Base-by-base conservation (phyloP, 1,140 invertebrate species). In the Drosophila malerkotliana region DNA sequence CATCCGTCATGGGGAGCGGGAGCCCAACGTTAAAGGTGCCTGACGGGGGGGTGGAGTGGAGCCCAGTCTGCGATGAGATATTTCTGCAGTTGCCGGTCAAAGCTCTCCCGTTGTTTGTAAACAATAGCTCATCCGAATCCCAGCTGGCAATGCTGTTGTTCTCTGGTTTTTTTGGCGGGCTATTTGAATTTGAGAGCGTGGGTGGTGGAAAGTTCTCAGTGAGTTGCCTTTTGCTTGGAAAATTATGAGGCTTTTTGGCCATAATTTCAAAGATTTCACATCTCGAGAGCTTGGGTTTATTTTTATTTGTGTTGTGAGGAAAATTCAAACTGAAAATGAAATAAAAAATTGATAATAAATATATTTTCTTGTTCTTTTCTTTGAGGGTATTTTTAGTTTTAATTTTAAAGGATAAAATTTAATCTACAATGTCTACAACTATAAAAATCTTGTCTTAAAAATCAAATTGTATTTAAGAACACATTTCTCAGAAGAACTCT, bases 21-120 rank as follows among this genome's bases (percentile, higher is more conserved):
- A 34, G 32, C 8, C 32, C 7, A 10, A 34, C 21, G 53, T 41
- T 26, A 55, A 26, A 12, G 2, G 8, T 12, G 32, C 37, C 24
- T 14, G 47, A 28, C 2, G 21, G 7, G 14, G 18, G 18, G 18
- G 18, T 18, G 18, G 18, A 18, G 18, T 18, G 18, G 14, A 21
- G 21, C 21, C 4, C 26, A 57, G 28, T 21, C 21, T 21, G 21
- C 21, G 21, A 21, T 21, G 21, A 21, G 26, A 28, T 28, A 56
- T 9, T 24, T 72, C 47, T 44, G 57, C 74, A 64, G 26, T 47
- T 55, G 58, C 37, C 66, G 63, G 66, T 28, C 26, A 64, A 69
- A 69, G 63, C 51, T 68, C 62, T n/a, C n/a, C 3, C 5, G 53
- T 71, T 71, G 63, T 69, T 71, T 71, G 67, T 71, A 71, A 71